phyloP scores from a whole-genome alignment of 2,888 invertebrate species.

The Stenichneumon culpator region DNA sequence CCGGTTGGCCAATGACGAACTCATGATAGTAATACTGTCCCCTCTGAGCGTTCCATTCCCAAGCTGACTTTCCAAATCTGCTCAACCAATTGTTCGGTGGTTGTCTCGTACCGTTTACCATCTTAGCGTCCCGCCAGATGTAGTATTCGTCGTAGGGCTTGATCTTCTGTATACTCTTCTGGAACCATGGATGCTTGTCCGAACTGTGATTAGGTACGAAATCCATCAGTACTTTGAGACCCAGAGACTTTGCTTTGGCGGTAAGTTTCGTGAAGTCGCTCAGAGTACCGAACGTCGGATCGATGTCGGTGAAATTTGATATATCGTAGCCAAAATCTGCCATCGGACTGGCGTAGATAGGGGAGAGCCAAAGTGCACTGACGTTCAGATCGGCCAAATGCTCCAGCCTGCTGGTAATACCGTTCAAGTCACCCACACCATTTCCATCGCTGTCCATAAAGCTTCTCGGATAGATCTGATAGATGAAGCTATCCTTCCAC shows the following conservation, averaged over 20 bases:
- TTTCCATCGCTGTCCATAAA: conserved; percentile 92
- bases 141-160: conserved; percentile 91
- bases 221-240: conserved; percentile 84
- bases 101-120: conserved; percentile 72
- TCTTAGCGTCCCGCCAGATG: conserved; percentile 89
- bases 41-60: conserved; percentile 87
- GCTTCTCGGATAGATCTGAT: conserved; percentile 94
- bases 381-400: conserved; percentile 88
- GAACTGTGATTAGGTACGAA: conserved; percentile 90
- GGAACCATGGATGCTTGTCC: conserved; percentile 93
- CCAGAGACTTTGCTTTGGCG: conserved; percentile 84
- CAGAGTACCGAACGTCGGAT: conserved; percentile 87
- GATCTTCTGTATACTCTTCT: conserved; percentile 88
- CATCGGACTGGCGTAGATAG: conserved; percentile 90
- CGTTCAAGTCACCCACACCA: conserved; percentile 79
- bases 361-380: conserved; percentile 90
- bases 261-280: conserved; percentile 85
- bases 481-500: conserved; percentile 93
- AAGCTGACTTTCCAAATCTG: conserved; percentile 85
- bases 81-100: conserved; percentile 86
- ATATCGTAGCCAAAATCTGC: conserved; percentile 90
- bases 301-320: conserved; percentile 87
- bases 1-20: conserved; percentile 88
- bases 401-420: conserved; percentile 84
- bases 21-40: conserved; percentile 88